Conservation (phyloP, 2,797 vertebrate genomes). For the Sebastes taczanowskii region DNA sequence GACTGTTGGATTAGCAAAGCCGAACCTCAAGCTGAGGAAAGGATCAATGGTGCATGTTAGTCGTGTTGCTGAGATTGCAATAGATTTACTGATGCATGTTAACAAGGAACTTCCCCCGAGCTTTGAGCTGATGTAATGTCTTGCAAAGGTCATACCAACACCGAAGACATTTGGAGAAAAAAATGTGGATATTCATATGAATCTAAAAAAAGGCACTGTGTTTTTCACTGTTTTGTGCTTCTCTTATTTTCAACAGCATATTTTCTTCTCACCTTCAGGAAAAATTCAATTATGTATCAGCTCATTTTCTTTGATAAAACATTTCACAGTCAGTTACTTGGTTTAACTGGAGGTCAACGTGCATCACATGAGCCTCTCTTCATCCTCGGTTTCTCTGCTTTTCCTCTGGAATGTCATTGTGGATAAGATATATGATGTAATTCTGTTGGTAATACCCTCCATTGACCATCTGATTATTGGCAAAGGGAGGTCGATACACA, state of each 20-base stretch:
- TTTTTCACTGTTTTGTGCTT: neutral
- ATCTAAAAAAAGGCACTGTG: neutral
- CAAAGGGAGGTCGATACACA: neutral
- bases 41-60: neutral
- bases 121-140: neutral
- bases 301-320: neutral
- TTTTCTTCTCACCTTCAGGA: neutral
- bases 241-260: neutral
- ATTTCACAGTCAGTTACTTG: neutral
- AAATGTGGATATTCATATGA: neutral
- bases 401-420: neutral
- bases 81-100: neutral
- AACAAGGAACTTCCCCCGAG: neutral
- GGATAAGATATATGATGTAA: neutral
- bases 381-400: neutral
- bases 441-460: neutral
- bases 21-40: neutral
- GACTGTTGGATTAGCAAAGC: neutral
- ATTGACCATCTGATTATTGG: constrained; percentile 14
- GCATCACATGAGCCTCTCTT: neutral
- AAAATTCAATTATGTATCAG: neutral
- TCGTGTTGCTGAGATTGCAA: neutral
- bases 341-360: neutral
- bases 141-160: constrained; percentile 6
- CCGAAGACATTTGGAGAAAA: neutral